Evolutionary conservation across 2,797 vertebrate species (phyloP).

Genomic region (Sebastes hubbsi): DNA sequence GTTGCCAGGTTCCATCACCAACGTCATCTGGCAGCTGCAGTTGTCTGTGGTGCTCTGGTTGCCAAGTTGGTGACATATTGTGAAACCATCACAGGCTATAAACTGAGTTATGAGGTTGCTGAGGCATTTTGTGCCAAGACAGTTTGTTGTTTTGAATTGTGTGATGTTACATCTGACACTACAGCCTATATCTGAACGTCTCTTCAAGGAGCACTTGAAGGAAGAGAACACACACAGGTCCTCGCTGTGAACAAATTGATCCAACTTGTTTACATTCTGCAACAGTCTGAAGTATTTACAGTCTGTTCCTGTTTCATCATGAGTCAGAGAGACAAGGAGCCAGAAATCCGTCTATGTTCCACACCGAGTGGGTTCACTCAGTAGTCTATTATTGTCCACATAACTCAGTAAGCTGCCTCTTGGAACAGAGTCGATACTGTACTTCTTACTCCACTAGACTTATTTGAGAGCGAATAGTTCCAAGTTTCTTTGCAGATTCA

Average conservation of each 20-base stretch:
- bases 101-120: constrained; percentile 4
- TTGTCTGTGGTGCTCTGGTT: neutral
- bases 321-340: neutral
- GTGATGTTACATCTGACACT: neutral
- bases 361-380: neutral
- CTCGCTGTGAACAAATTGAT: neutral
- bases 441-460: neutral
- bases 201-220: neutral
- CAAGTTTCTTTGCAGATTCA: neutral
- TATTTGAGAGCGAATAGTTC: neutral
- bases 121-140: constrained; percentile 5
- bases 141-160: neutral
- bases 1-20: constrained; percentile 17
- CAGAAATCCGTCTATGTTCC: neutral
- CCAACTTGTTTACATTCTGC: neutral
- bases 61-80: constrained; percentile 11
- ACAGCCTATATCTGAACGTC: neutral
- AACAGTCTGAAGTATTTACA: neutral
- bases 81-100: constrained; percentile 1
- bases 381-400: neutral
- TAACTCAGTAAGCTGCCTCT: neutral
- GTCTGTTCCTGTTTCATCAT: neutral
- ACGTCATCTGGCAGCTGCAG: constrained; percentile 13
- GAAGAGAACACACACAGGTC: neutral
- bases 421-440: neutral